Percentiles rank a stretch among this genome's conserved stretches.
These are phyloP conservation scores for Nineta flava DNA, from an alignment of 2,888 invertebrate species.

Conservation along the genomic window DNA sequence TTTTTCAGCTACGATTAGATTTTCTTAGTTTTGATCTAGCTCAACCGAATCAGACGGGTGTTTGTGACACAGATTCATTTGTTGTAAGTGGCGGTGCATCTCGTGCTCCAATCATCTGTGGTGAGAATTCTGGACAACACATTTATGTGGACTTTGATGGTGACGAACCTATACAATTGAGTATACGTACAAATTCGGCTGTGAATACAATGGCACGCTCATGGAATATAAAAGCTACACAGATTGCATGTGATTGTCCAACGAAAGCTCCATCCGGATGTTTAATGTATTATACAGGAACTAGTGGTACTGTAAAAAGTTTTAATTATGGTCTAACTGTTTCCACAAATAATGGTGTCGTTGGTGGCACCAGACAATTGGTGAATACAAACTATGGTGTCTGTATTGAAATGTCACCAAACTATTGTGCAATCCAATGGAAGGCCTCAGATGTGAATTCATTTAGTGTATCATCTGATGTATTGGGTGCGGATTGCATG, in stretches of 20 bases:
- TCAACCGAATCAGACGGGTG: constrained; percentile 58
- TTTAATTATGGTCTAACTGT: constrained; percentile 59
- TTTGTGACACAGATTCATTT: constrained; percentile 53
- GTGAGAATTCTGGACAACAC: constrained; percentile 66
- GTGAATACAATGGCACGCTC: constrained; percentile 43
- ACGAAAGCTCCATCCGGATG: constrained; percentile 64
- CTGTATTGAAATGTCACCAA: constrained; percentile 56
- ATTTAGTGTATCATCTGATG: constrained; percentile 54
- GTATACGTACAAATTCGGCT: constrained; percentile 41
- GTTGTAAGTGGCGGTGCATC: constrained; percentile 53
- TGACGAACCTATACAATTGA: constrained; percentile 47
- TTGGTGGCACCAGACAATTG: constrained; percentile 51
- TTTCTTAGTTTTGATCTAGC: constrained; percentile 55
- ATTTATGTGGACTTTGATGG: constrained; percentile 60
- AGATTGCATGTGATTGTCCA: constrained; percentile 55
- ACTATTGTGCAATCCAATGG: constrained; percentile 58
- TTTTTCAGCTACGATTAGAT: constrained; percentile 55
- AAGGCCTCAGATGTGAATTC: constrained; percentile 36
- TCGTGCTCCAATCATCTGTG: constrained; percentile 54
- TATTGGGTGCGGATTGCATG: constrained; percentile 42
- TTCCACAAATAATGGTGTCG: constrained; percentile 32
- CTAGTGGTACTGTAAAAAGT: constrained; percentile 46
- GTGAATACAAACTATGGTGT: constrained; percentile 59
- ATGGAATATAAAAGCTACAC: constrained; percentile 61
- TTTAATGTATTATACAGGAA: constrained; percentile 52